These are phyloP conservation scores for Alviniconcha strummeri DNA, from an alignment of 2,888 invertebrate species.

Conservation along the genomic window DNA sequence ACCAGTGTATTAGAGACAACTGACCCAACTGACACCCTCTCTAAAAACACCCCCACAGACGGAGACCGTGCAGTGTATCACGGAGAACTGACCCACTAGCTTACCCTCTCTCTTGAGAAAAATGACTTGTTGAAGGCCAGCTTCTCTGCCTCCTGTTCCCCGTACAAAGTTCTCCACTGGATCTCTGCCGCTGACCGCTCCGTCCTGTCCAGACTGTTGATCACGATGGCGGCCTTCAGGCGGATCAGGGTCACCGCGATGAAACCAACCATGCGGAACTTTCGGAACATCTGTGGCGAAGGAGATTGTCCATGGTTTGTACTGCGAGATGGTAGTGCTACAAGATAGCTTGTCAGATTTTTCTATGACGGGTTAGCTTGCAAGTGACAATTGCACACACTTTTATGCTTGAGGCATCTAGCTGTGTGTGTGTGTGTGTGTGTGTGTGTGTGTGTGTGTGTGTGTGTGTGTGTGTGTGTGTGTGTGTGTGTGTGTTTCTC, in stretches of 20 bases:
- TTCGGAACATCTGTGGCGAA: conserved; percentile 31
- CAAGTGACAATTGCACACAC: neutral
- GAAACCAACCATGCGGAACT: conserved; percentile 45
- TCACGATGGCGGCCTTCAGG: conserved; percentile 50
- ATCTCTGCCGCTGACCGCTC: conserved; percentile 61
- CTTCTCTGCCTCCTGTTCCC: conserved; percentile 49
- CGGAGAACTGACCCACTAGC: neutral
- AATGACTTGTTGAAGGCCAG: conserved; percentile 63
- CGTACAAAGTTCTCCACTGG: conserved; percentile 63
- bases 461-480: no score
- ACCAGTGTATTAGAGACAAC: no score
- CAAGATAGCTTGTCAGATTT: neutral
- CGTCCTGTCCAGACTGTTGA: conserved; percentile 54
- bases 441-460: no score
- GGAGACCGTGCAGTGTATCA: no score
- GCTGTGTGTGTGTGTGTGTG: no score
- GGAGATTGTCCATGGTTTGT: neutral
- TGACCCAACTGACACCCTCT: no score
- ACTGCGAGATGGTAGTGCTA: neutral
- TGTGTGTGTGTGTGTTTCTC: no score
- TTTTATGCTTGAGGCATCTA: neutral
- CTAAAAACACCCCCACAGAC: no score
- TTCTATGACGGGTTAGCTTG: neutral
- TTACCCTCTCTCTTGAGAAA: conserved; percentile 59
- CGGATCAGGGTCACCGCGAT: conserved; percentile 47